These are phyloP conservation scores for Pinctada fucata DNA, from an alignment of 2,888 invertebrate species.

Conservation along the genomic window DNA sequence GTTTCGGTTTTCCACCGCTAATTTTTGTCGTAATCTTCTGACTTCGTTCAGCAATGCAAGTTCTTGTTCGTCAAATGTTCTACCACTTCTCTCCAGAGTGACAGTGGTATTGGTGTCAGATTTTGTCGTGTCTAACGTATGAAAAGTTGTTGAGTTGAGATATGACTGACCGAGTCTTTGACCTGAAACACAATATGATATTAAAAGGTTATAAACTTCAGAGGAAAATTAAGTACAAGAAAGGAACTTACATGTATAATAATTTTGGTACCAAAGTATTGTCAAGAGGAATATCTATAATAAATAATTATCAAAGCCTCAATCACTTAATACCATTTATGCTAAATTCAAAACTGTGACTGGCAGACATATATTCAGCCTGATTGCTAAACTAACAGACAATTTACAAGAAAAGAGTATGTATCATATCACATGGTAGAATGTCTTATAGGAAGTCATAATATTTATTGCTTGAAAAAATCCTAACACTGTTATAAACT, in stretches of 20 bases:
- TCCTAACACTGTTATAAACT: not conserved
- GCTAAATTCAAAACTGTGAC: no score
- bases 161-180: constrained; percentile 52
- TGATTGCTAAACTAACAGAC: no score
- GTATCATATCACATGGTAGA: no score
- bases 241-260: not conserved
- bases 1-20: constrained; percentile 68
- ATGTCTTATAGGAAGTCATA: no score
- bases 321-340: no score
- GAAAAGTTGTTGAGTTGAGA: constrained; percentile 48
- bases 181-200: constrained; percentile 38
- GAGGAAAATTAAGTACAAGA: no score
- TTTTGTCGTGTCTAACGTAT: constrained; percentile 43
- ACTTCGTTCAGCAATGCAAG: constrained; percentile 70
- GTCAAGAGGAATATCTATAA: no score
- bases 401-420: no score
- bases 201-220: not conserved
- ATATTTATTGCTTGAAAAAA: no score
- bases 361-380: no score
- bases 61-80: constrained; percentile 70
- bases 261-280: not conserved
- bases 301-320: no score
- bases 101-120: constrained; percentile 60
- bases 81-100: constrained; percentile 67
- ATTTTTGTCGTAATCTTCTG: constrained; percentile 64